Evolutionary conservation across 2,888 invertebrate species (phyloP).

Genomic region (Orthonychiurus folsomi): DNA sequence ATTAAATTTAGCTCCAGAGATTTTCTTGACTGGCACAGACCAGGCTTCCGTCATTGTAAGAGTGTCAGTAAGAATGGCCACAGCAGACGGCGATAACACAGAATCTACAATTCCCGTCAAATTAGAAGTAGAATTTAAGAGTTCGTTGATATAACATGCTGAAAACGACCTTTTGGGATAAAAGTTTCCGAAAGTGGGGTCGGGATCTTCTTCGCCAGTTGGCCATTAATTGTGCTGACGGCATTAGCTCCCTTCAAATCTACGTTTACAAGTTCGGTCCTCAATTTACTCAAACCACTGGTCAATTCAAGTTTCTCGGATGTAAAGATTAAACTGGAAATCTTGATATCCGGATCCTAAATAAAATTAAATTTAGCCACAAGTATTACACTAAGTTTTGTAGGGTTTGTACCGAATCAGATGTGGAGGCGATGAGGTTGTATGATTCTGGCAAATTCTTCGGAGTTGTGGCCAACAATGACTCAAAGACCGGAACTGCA

Average conservation of each 20-base stretch:
- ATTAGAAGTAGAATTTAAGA: neutral
- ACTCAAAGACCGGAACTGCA: slow-evolving; percentile 13
- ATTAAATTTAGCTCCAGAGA: slow-evolving; percentile 12
- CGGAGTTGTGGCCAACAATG: neutral
- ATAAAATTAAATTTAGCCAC: neutral
- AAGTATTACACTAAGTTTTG: neutral
- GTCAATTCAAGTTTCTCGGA: neutral
- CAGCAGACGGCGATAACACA: slow-evolving; percentile 11
- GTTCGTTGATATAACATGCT: neutral
- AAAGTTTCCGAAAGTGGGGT: neutral
- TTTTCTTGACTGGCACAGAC: slow-evolving; percentile 11
- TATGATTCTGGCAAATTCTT: slow-evolving; percentile 14
- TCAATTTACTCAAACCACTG: slow-evolving; percentile 5
- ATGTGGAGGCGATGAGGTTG: neutral
- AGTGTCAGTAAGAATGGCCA: slow-evolving; percentile 12
- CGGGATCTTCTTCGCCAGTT: neutral
- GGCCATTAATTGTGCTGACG: slow-evolving; percentile 5
- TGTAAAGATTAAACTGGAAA: slow-evolving; percentile 12
- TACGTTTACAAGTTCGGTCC: slow-evolving; percentile 8
- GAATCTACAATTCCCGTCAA: slow-evolving; percentile 6
- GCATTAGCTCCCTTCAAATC: slow-evolving; percentile 12
- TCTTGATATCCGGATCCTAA: slow-evolving; percentile 11
- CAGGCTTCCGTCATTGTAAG: slow-evolving; percentile 11
- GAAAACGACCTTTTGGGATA: slow-evolving; percentile 15
- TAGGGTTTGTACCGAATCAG: slow-evolving; percentile 3